Conservation (phyloP, 2,888 invertebrate species). For the Apotomis capreana region DNA sequence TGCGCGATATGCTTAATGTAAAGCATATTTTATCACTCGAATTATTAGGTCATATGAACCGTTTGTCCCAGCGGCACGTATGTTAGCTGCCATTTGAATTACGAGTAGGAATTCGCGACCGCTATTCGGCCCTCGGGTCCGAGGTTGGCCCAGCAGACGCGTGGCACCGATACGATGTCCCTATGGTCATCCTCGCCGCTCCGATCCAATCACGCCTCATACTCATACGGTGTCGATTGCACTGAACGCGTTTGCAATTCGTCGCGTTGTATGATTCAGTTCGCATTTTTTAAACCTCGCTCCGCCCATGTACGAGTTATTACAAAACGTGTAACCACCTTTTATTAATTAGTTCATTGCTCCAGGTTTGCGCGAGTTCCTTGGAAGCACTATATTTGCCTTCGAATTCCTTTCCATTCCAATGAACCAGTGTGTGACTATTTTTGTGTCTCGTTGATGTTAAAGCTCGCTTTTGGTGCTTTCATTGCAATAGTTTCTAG, state of each 20-base stretch:
- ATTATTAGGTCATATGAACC: conserved; percentile 78
- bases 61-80: conserved; percentile 76
- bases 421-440: conserved; percentile 55
- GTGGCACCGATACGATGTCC: conserved; percentile 76
- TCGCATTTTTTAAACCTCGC: conserved; percentile 67
- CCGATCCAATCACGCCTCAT: conserved; percentile 54
- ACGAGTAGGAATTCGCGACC: conserved; percentile 82
- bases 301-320: conserved; percentile 49
- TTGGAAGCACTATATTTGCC: conserved; percentile 48
- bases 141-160: conserved; percentile 61
- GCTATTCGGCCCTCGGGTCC: conserved; percentile 76
- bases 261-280: conserved; percentile 74
- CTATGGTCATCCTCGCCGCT: conserved; percentile 61
- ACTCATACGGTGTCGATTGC: conserved; percentile 63
- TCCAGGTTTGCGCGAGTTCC: conserved; percentile 44
- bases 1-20: conserved; percentile 51
- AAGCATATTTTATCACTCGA: conserved; percentile 60
- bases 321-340: neutral
- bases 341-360: conserved; percentile 38
- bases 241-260: conserved; percentile 70
- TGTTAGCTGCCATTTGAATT: conserved; percentile 71
- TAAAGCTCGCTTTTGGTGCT: conserved; percentile 48
- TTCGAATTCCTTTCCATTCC: conserved; percentile 50
- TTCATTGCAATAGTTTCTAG: conserved; percentile 36
- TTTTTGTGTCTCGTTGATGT: conserved; percentile 56